A percentile compares a stretch with the other conserved stretches of the same genome.
Evolutionary conservation across 1,140 invertebrate species (phyloP).

Genomic region (Kradibia gibbosae): DNA sequence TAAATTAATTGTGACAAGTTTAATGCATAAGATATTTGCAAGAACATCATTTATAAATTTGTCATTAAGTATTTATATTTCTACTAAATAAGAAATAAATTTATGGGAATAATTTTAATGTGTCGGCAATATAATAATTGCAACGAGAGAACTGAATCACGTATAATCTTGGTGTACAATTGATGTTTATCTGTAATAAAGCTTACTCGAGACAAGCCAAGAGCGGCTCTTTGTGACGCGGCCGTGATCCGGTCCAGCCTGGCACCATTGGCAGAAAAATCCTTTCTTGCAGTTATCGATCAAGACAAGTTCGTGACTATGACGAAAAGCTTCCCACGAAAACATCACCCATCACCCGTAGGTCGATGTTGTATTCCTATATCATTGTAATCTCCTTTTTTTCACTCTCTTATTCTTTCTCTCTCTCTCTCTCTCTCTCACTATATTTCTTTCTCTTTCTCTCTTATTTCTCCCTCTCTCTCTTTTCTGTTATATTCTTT

Average conservation of each 20-base stretch:
- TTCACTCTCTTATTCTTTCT: conserved; percentile 9
- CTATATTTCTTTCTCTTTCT: not conserved
- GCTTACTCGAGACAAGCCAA: conserved; percentile 15
- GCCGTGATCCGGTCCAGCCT: conserved; percentile 22
- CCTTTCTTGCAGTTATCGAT: conserved; percentile 3
- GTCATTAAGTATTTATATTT: not conserved
- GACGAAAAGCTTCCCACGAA: conserved; percentile 25
- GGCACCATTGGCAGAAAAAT: not conserved
- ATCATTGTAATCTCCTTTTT: conserved; percentile 15
- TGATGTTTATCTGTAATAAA: conserved; percentile 26
- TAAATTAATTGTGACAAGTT: not conserved
- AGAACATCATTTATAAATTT: not conserved
- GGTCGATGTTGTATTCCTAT: conserved; percentile 47
- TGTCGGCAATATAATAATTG: not conserved
- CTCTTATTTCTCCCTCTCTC: not conserved
- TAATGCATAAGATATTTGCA: not conserved
- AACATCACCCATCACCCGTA: conserved; percentile 40
- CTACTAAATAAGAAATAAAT: not conserved
- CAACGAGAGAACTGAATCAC: conserved; percentile 3
- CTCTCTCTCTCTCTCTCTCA: conserved; percentile 8
- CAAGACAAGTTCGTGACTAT: conserved; percentile 13
- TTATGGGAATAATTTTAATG: not conserved
- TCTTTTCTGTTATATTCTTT: conserved; percentile 7
- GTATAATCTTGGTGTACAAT: conserved; percentile 8
- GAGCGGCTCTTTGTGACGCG: conserved; percentile 34